Percentiles rank a stretch among this genome's conserved stretches.
These are phyloP conservation scores for Saccostrea echinata DNA, from an alignment of 1,140 invertebrate species.

Conservation along the genomic window DNA sequence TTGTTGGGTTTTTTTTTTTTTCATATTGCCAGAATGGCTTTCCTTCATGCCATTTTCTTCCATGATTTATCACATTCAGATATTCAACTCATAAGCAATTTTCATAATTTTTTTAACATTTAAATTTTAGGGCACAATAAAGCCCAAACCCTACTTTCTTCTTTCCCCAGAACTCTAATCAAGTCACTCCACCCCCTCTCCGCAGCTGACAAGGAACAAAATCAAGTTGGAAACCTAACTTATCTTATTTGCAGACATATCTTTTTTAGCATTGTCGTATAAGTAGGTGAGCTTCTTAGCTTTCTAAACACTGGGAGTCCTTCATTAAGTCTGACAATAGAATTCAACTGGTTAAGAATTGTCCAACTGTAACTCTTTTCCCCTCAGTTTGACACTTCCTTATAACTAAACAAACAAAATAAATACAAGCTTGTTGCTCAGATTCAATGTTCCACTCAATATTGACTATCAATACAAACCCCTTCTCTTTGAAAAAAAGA, in stretches of 20 bases:
- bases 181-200: conserved; percentile 64
- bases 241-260: conserved; percentile 66
- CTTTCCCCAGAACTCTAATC: conserved; percentile 56
- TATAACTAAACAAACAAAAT: conserved; percentile 41
- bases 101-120: too few species aligned
- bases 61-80: too few species aligned
- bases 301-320: conserved; percentile 59
- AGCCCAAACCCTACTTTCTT: too few species aligned
- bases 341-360: conserved; percentile 45
- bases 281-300: conserved; percentile 60
- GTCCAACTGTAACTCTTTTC: conserved; percentile 55
- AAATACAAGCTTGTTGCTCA: neutral
- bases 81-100: too few species aligned
- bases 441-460: conserved; percentile 19
- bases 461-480: conserved; percentile 34
- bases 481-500: conserved; percentile 39
- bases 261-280: conserved; percentile 62
- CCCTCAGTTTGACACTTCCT: conserved; percentile 39
- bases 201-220: conserved; percentile 61
- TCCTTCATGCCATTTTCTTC: too few species aligned
- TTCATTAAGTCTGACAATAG: conserved; percentile 60
- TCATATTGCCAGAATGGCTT: too few species aligned
- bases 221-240: conserved; percentile 61
- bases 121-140: too few species aligned
- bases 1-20: too few species aligned